Base-by-base conservation (phyloP, 2,888 invertebrate species). In the Coelogynopora nodosa region DNA sequence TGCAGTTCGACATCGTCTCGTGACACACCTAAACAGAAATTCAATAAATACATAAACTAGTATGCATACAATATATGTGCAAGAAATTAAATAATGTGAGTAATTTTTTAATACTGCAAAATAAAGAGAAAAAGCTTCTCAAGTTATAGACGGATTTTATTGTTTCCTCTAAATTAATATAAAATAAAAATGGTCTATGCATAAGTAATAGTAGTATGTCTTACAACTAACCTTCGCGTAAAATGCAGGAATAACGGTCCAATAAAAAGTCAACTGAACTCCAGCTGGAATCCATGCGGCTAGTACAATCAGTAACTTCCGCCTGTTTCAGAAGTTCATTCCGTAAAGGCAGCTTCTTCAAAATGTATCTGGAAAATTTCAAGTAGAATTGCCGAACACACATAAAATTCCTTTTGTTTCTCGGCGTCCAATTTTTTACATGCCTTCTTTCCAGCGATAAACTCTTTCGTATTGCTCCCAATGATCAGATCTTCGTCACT, bases 321-420 rank as follows among this genome's bases (percentile, higher is more conserved):
- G 86, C 86, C 23, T 85, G 30, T 82, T 82, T 30, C 18, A 88
- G 85, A 18, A 88, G 29, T 26, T 82, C 84, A 87, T 82, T 74
- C 10, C 67, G 26, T 18, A 85, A 31, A 13, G 88, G 84, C 31
- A 87, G 82, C 29, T 87, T 87, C 83, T 82, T 85, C 31, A 28
- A 28, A 0, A 88, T 87, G 74, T 88, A 88, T 26, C 23, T 13
- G 67, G 30, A 84, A 27, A 31, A 23, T n/a, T 67, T 30, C 0
- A 30, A 27, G 83, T n/a, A 88, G 67, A 85, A 88, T 0, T 67
- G 0, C 29, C 49, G 1, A 10, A 88, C 88, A n/a, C 31, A n/a
- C 5, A 49, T 87, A 86, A 74, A 88, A 88, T 49, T 85, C 86
- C 29, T 67, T 13, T 67, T 0, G 82, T 18, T 26, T 84, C 74